Base-by-base conservation (phyloP, 2,888 invertebrate species). In the Lochmaea crataegi region DNA sequence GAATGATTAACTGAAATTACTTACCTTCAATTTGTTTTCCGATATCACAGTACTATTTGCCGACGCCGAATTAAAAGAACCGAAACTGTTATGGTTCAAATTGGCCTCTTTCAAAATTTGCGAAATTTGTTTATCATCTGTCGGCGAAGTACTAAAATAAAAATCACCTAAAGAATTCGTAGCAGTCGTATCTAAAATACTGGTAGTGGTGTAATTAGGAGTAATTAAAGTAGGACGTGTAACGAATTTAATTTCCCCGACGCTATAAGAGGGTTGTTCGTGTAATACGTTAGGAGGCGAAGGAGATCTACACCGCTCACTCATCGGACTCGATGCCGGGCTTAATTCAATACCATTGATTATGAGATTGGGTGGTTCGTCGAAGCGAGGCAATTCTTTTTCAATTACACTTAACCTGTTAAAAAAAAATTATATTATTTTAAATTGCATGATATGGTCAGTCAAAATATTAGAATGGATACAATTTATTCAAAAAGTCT, bases 91-190 rank as follows among this genome's bases (percentile, higher is more conserved):
- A 64, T 78, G 77, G 65, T 81, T 81, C 58, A 78, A 77, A 68
- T 82, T 82, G 10, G 84, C 85, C 78, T 86, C 85, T 79, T 85
- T 85, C 58, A 86, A 73, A 70, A 86, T 86, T 73, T 85, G 85
- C 18, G 85, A 86, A 69, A 86, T 86, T 77, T 84, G 83, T 68
- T 82, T 83, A 72, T 85, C 82, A 60, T 82, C 83, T 61, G 82
- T 74, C 2, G 79, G 69, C 10, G 81, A 78, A 58, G 80, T 75
- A 73, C 76, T 79, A 70, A 81, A 76, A 75, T 82, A 79, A 77
- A 78, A 79, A 71, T 81, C 81, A 61, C 79, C 78, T 16, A 79
- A 70, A 2, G 80, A 77, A 71, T 78, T 80, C n/a, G 78, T 75
- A 4, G 78, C 78, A 26, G 77, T 63, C 9, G 79, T 76, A 14